Base-by-base conservation (phyloP, 2,888 invertebrate genomes). In the Dryococelus australis region DNA sequence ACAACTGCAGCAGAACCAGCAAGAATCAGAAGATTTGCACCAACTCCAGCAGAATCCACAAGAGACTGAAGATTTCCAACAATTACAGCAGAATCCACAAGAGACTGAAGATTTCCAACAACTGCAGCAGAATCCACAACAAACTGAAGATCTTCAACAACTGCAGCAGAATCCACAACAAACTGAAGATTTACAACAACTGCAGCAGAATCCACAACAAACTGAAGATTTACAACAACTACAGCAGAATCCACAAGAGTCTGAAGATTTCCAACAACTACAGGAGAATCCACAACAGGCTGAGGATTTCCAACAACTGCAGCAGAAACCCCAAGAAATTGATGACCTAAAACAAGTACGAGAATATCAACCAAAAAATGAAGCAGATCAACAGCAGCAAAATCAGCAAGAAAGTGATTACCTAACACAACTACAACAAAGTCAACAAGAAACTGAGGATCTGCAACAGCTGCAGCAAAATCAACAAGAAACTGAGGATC, bases 1-100 rank as follows among this genome's bases (percentile, higher is more conserved):
- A 90, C 78, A 92, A 88, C 91, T 91, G 90, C 89, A 88, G 89
- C 79, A 47, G 81, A 85, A 89, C n/a, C 87, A 89, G 27, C 85
- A 89, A 86, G 78, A 87, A 86, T 24, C 53, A 28, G 87, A 47
- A 13, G 86, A 88, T 47, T 26, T 86, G 24, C 65, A 89, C 26
- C 87, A 88, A 51, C 80, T 88, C n/a, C 47, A 89, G 43, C 87
- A 88, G 85, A 65, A 88, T 85, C 86, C 88, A 65, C 89, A 89
- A 47, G 86, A 86, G 24, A 47, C 88, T n/a, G 89, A 87, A 43
- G 87, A 88, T 26, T 86, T 87, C 10, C 65, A 53, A 26, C 51
- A 35, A 24, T 24, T 65, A 85, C 85, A 89, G 4, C 86, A 89
- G 24, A 43, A 88, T 85, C 81, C 87, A 87, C 35, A 65, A 28